These are phyloP conservation scores for Anoplophora glabripennis DNA, from an alignment of 1,140 invertebrate species.

Conservation along the genomic window DNA sequence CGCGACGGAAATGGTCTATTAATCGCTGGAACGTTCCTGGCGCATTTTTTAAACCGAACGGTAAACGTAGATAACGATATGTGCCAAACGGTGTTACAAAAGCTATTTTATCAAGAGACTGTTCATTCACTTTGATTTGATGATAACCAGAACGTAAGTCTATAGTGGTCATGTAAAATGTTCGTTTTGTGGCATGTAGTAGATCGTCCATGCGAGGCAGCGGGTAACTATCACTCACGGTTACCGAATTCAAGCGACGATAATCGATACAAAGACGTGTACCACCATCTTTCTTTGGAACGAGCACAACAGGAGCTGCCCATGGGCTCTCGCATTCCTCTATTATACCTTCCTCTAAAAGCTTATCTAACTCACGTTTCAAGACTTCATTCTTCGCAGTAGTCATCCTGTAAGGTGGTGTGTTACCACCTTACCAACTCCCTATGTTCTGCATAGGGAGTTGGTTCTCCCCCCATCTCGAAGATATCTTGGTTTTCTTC, in stretches of 20 bases:
- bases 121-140: conserved; percentile 34
- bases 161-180: too few species aligned
- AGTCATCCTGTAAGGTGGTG: conserved; percentile 30
- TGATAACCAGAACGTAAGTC: conserved; percentile 49
- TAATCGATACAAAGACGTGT: conserved; percentile 52
- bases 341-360: conserved; percentile 34
- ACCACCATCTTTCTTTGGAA: conserved; percentile 50
- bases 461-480: conserved; percentile 6
- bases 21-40: conserved; percentile 42
- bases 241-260: conserved; percentile 43
- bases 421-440: conserved; percentile 11
- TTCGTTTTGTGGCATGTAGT: conserved; percentile 41
- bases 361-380: conserved; percentile 21
- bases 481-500: conserved; percentile 7
- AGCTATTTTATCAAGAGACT: conserved; percentile 39
- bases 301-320: conserved; percentile 51
- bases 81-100: background rate
- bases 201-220: conserved; percentile 50
- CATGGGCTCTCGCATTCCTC: conserved; percentile 49
- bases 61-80: conserved; percentile 29
- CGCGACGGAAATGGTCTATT: conserved; percentile 25
- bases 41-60: conserved; percentile 42
- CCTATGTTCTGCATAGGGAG: conserved; percentile 26
- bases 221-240: conserved; percentile 48
- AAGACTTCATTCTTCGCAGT: conserved; percentile 8